phyloP scores from a whole-genome alignment of 2,113 vertebrate genomes.

The Amphilophus citrinellus region DNA sequence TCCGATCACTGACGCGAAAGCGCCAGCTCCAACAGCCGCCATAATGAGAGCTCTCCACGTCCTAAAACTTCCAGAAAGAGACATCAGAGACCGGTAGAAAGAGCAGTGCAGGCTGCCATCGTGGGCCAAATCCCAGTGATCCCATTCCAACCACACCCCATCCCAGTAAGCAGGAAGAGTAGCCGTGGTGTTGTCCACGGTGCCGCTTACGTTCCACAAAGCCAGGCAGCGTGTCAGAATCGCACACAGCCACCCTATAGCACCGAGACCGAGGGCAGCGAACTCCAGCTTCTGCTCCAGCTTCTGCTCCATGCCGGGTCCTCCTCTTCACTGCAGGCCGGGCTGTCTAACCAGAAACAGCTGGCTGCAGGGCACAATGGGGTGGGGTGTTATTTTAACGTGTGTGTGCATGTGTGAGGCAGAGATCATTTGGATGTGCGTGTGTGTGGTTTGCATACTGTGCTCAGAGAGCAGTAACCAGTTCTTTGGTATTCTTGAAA shows the following conservation, averaged over 20 bases:
- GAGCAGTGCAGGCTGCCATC: constrained; percentile 91
- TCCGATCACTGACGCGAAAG: constrained; percentile 77
- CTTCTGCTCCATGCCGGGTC: constrained; percentile 23
- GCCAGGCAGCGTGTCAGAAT: constrained; percentile 87
- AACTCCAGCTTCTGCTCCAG: constrained; percentile 75
- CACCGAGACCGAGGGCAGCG: constrained; percentile 60
- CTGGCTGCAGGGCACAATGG: constrained; percentile 7
- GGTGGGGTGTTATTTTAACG: constrained; percentile 44
- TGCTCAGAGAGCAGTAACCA: constrained; percentile 49
- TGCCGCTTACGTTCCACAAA: constrained; percentile 89
- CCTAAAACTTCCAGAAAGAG: constrained; percentile 85
- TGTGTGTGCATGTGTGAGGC: constrained; percentile 49
- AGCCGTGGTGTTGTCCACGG: constrained; percentile 82
- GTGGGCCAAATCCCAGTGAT: constrained; percentile 86
- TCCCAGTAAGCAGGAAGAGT: constrained; percentile 90
- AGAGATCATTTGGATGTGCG: constrained; percentile 10
- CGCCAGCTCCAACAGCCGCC: constrained; percentile 74
- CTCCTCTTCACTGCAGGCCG: constrained; percentile 32
- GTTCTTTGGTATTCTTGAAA: constrained; percentile 66
- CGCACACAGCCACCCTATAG: constrained; percentile 77
- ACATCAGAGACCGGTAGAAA: constrained; percentile 88
- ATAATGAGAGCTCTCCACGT: constrained; percentile 87
- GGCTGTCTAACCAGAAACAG: constrained; percentile 45
- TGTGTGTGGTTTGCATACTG: constrained; percentile 26
- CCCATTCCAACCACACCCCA: constrained; percentile 92